Conservation (phyloP, 1,140 invertebrate species). For the Lepidotrigona ventralis region DNA sequence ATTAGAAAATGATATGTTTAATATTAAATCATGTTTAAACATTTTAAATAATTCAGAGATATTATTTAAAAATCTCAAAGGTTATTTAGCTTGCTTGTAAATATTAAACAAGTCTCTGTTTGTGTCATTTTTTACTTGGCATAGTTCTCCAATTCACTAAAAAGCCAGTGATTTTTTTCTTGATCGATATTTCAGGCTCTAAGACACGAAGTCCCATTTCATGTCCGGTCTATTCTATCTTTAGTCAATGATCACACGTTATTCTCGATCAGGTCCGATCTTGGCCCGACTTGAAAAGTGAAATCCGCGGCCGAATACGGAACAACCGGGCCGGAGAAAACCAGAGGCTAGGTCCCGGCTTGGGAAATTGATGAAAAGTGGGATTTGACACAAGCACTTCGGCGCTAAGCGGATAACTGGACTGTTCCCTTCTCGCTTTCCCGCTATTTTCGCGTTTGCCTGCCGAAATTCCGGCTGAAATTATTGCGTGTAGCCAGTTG, state of each 20-base stretch:
- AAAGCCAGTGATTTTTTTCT: too few relatives aligned
- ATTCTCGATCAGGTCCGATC: neutral
- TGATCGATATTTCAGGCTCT: too few relatives aligned
- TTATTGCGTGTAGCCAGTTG: slow-evolving; percentile 54
- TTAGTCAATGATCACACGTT: neutral
- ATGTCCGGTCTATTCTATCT: too few relatives aligned
- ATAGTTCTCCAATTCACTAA: too few relatives aligned
- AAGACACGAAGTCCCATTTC: too few relatives aligned
- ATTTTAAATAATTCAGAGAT: too few relatives aligned
- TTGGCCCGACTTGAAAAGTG: neutral
- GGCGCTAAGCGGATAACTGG: slow-evolving; percentile 59
- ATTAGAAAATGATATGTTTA: too few relatives aligned
- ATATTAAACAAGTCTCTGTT: too few relatives aligned
- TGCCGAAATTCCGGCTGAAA: slow-evolving; percentile 55
- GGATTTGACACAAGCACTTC: slow-evolving; percentile 55
- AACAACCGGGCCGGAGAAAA: neutral
- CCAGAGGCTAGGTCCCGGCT: neutral
- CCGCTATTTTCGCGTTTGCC: slow-evolving; percentile 55
- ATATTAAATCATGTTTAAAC: too few relatives aligned
- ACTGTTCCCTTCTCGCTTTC: slow-evolving; percentile 13
- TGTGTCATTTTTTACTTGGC: too few relatives aligned
- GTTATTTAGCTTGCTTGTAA: too few relatives aligned
- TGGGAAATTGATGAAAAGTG: slow-evolving; percentile 67
- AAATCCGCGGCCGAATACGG: neutral
- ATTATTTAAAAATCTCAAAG: too few relatives aligned